Evolutionary conservation across 1,140 invertebrate species (phyloP).

Genomic region (Drosophila watanabei): DNA sequence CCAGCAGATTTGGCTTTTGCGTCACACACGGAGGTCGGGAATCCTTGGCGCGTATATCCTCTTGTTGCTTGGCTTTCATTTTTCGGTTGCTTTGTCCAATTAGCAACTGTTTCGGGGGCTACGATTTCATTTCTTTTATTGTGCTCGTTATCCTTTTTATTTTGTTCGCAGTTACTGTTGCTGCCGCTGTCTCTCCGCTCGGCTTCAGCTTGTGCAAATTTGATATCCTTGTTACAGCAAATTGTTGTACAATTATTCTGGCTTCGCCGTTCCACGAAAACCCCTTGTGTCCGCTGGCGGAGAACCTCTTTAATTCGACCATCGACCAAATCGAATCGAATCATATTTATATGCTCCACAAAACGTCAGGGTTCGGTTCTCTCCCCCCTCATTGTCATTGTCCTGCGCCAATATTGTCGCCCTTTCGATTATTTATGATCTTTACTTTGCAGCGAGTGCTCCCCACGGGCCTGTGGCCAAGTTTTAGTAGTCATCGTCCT

Average conservation of each 20-base stretch:
- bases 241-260: constrained; percentile 81
- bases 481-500: constrained; percentile 82
- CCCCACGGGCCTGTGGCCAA: constrained; percentile 83
- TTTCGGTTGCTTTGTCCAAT: constrained; percentile 81
- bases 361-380: constrained; percentile 55
- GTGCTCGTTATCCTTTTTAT: constrained; percentile 84
- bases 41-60: constrained; percentile 58
- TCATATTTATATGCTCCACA: constrained; percentile 62
- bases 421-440: constrained; percentile 84
- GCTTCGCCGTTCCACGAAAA: constrained; percentile 30
- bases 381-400: constrained; percentile 39
- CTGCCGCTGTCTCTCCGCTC: constrained; percentile 6
- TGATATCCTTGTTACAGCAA: constrained; percentile 83
- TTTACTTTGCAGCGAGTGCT: constrained; percentile 64
- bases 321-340: constrained; percentile 51
- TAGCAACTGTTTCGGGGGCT: constrained; percentile 80
- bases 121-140: constrained; percentile 84
- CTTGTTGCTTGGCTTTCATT: constrained; percentile 65
- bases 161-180: constrained; percentile 35
- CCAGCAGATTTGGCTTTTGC: constrained; percentile 41
- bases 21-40: constrained; percentile 38
- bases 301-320: constrained; percentile 45
- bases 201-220: constrained; percentile 71
- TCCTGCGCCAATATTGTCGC: constrained; percentile 80
- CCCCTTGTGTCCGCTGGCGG: constrained; percentile 16